Evolutionary conservation across 2,888 invertebrate genomes (phyloP).

Genomic region (Cheiracanthium punctorium): DNA sequence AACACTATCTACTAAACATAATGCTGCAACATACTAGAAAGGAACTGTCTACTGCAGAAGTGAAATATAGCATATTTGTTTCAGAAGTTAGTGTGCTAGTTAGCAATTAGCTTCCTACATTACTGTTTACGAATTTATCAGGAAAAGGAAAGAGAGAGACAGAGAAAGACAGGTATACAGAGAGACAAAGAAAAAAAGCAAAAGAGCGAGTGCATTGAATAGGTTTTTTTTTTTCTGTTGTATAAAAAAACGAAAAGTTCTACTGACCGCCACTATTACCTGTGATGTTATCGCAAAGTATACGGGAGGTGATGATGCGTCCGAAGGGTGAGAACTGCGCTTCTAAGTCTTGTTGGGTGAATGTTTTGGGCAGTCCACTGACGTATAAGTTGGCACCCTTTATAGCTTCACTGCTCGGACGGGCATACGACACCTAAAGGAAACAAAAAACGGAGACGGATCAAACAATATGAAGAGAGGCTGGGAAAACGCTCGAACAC

Average conservation of each 20-base stretch:
- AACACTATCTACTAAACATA: too few relatives aligned
- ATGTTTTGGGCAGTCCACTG: constrained; percentile 95
- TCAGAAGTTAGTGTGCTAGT: too few relatives aligned
- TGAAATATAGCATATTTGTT: too few relatives aligned
- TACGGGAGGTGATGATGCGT: constrained; percentile 95
- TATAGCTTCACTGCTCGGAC: constrained; percentile 97
- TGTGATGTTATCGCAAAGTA: constrained; percentile 96
- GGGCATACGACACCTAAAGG: constrained; percentile 89
- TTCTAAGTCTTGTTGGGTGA: constrained; percentile 96
- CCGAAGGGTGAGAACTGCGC: constrained; percentile 95
- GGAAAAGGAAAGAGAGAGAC: too few relatives aligned
- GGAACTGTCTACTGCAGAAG: too few relatives aligned
- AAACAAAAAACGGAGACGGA: too few relatives aligned
- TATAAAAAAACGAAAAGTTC: not conserved
- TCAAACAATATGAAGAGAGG: too few relatives aligned
- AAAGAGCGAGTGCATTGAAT: not conserved
- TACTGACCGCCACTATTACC: constrained; percentile 78
- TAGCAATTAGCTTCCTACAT: too few relatives aligned
- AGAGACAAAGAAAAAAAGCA: not conserved
- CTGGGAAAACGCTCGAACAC: too few relatives aligned
- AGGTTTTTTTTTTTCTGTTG: not conserved
- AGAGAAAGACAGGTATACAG: too few relatives aligned
- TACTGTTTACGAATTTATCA: too few relatives aligned
- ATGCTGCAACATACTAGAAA: too few relatives aligned
- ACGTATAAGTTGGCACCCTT: constrained; percentile 98